Evolutionary conservation across 2,113 vertebrate genomes (phyloP), one percentile per base, ranked within the genome.

Genomic region (Arvicanthis niloticus): DNA sequence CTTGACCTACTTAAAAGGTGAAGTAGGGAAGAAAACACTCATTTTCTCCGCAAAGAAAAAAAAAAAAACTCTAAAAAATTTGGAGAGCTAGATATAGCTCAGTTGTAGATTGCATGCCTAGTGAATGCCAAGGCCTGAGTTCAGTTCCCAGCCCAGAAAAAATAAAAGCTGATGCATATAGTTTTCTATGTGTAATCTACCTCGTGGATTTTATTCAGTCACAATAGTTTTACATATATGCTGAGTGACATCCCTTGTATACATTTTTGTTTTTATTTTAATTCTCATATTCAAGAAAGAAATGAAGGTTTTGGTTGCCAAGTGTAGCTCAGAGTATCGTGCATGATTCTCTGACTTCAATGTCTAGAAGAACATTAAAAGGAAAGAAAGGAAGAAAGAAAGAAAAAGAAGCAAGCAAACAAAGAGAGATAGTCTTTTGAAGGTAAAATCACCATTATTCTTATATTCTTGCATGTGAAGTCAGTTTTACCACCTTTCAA

Each of bases 21-120:
- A 97, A 89, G 73, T 70, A 91, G 42, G 37, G 62, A 78, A 87
- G 34, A 95, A 77, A 93, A 93, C 94, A 96, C 80, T 77, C 85
- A 93, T 96, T 96, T 97, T 97, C 75, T 89, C 93, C 95, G 94
- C 90, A 96, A 96, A 88, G 53, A 89, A n/a, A 91, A 96, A 92
- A 96, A 80, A 97, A 95, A 72, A 81, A 92, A 73, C 88, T 97
- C 97, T 86, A 93, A 96, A 93, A 96, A 42, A 90, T 78, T 93
- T 93, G 73, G 60, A 80, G 60, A 76, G 9, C 21, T 65, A 40
- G 16, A 4, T 90, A 21, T 77, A 89, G 42, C 7, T 51, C 29
- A 51, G 21, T 65, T 21, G 40, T 48, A 90, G 21, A 77, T 37
- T 24, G 73, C 31, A 48, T 77, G 17, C 2, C 10, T 73, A 29